Evolutionary conservation across 2,888 invertebrate genomes (phyloP).

Genomic region (Ommatoiulus sabulosus): DNA sequence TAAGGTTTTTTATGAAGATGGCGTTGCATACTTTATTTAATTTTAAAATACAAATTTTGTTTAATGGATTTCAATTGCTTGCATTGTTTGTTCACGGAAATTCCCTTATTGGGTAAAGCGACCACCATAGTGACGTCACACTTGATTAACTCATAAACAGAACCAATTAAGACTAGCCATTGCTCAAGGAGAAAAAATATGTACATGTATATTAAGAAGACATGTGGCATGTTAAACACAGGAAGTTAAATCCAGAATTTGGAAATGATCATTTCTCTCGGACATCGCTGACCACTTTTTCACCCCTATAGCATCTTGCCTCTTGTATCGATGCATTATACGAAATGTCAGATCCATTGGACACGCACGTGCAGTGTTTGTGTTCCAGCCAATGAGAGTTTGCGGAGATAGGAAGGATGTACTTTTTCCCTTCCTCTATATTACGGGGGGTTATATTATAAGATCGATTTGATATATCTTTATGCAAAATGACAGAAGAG

Average conservation of each 20-base stretch:
- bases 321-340: not conserved
- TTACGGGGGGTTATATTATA: not conserved
- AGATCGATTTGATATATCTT: constrained; percentile 1
- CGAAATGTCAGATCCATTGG: constrained; percentile 1
- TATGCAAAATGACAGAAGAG: constrained; percentile 1
- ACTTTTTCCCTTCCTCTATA: not conserved
- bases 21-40: no score
- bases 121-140: no score
- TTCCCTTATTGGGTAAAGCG: no score
- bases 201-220: not conserved
- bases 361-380: constrained; percentile 1
- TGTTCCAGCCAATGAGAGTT: not conserved
- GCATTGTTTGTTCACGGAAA: no score
- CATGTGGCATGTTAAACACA: not conserved
- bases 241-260: not conserved
- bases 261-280: not conserved
- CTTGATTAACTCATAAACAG: no score
- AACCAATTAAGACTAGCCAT: no score
- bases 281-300: not conserved
- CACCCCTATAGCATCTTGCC: not conserved
- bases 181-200: not conserved
- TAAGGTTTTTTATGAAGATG: no score
- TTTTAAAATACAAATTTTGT: no score
- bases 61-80: no score
- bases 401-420: not conserved